Evolutionary conservation across 2,797 vertebrate genomes (phyloP).

Genomic region (Rachycentron canadum): DNA sequence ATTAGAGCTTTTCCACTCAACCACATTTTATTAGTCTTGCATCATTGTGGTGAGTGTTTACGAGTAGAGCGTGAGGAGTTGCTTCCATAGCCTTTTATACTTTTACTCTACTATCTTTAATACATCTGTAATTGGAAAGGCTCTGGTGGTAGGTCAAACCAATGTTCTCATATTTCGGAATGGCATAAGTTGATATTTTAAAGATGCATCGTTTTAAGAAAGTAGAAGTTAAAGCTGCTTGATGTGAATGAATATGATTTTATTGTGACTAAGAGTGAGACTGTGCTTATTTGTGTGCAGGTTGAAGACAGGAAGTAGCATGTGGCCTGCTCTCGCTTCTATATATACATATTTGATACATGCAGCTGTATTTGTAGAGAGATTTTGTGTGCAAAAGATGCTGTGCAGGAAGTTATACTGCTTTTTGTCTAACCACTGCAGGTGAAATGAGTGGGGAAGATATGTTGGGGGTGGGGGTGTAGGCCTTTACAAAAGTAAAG

Average conservation of each 20-base stretch:
- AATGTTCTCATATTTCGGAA: neutral
- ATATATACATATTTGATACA: conserved; percentile 63
- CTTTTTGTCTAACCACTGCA: conserved; percentile 72
- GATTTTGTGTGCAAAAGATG: conserved; percentile 50
- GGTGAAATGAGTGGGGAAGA: conserved; percentile 53
- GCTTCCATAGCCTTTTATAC: conserved; percentile 47
- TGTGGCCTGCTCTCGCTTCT: conserved; percentile 78
- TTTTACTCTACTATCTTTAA: conserved; percentile 5
- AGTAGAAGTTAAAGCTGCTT: conserved; percentile 19
- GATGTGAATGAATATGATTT: conserved; percentile 28
- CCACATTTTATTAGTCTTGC: conserved; percentile 66
- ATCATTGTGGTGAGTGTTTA: conserved; percentile 63
- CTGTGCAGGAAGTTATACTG: conserved; percentile 73
- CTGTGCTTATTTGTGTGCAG: conserved; percentile 38
- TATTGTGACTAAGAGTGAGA: conserved; percentile 20
- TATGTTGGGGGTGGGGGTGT: neutral
- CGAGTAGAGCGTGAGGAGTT: conserved; percentile 43
- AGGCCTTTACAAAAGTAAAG: conserved; percentile 30
- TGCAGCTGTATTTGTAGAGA: conserved; percentile 63
- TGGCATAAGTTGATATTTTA: neutral
- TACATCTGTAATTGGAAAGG: conserved; percentile 16
- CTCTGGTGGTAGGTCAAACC: neutral
- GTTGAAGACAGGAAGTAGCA: conserved; percentile 79
- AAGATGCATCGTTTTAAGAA: neutral
- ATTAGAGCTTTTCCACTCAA: conserved; percentile 65